Percentiles rank a stretch among this genome's conserved stretches.
These are phyloP conservation scores for Planiliza haematocheilus DNA, from an alignment of 2,113 vertebrate species.

Conservation along the genomic window DNA sequence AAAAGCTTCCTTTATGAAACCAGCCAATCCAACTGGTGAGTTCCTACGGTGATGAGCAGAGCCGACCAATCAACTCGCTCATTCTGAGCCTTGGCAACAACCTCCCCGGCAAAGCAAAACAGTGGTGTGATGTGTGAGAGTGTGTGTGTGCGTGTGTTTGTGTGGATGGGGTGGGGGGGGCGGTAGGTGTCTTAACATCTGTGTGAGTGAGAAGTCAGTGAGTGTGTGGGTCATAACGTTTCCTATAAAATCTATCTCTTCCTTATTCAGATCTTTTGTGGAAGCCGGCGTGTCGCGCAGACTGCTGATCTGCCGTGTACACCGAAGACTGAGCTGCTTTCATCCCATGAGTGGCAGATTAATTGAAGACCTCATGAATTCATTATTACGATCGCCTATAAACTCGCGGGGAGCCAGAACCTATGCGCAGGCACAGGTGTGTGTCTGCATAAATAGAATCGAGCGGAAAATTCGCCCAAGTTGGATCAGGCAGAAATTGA, in stretches of 20 bases:
- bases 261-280: conserved; percentile 45
- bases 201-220: conserved; percentile 39
- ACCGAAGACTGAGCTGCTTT: conserved; percentile 50
- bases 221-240: conserved; percentile 28
- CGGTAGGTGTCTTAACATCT: conserved; percentile 42
- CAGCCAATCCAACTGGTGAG: conserved; percentile 76
- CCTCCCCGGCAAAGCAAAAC: conserved; percentile 72
- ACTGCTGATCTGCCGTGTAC: conserved; percentile 56
- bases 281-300: conserved; percentile 21
- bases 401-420: conserved; percentile 14
- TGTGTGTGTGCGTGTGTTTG: conserved; percentile 20
- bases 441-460: conserved; percentile 53
- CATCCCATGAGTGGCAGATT: conserved; percentile 60
- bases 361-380: conserved; percentile 73
- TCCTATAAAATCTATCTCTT: conserved; percentile 47
- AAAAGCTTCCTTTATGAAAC: conserved; percentile 66
- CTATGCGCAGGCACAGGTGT: conserved; percentile 54
- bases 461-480: conserved; percentile 28
- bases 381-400: conserved; percentile 56
- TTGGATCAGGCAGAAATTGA: conserved; percentile 49
- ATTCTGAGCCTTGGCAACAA: conserved; percentile 85
- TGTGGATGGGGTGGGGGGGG: neutral
- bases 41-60: conserved; percentile 76
- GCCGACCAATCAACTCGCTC: conserved; percentile 79
- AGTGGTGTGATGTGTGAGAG: conserved; percentile 56